phyloP scores from a whole-genome alignment of 1,140 invertebrate species.

The Eriosoma lanigerum region DNA sequence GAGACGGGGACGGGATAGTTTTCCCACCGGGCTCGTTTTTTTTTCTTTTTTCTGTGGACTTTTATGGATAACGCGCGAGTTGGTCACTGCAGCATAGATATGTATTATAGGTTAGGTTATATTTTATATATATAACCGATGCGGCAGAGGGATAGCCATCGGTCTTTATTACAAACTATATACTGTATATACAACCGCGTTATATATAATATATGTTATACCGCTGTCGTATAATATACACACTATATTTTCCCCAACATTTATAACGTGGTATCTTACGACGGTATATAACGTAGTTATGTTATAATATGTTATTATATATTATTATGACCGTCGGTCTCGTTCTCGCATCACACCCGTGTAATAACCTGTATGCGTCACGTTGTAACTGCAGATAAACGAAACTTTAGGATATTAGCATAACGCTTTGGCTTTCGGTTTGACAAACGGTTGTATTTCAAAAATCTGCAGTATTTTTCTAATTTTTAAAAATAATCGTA shows the following conservation, averaged over 20 bases:
- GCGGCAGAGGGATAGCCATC: constrained; percentile 20
- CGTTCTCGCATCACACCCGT: no score
- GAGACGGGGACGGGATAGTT: constrained; percentile 8
- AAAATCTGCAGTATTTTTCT: no score
- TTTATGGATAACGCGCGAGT: constrained; percentile 45
- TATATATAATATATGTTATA: constrained; percentile 14
- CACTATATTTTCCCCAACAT: not conserved
- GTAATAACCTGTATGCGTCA: no score
- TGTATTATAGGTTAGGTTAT: no score
- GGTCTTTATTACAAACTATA: constrained; percentile 44
- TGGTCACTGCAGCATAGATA: constrained; percentile 7
- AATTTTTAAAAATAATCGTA: no score
- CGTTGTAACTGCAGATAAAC: no score
- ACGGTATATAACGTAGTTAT: no score
- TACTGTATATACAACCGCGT: not conserved
- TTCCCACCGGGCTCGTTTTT: constrained; percentile 49
- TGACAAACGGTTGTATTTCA: no score
- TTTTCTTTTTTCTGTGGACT: constrained; percentile 28
- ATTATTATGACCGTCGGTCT: no score
- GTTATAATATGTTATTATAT: no score
- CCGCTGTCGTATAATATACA: not conserved
- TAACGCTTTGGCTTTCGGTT: no score
- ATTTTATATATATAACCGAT: not conserved
- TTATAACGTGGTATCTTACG: constrained; percentile 25
- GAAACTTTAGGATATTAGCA: no score